Base-by-base conservation (phyloP, 2,113 vertebrate species). In the Camelus dromedarius region DNA sequence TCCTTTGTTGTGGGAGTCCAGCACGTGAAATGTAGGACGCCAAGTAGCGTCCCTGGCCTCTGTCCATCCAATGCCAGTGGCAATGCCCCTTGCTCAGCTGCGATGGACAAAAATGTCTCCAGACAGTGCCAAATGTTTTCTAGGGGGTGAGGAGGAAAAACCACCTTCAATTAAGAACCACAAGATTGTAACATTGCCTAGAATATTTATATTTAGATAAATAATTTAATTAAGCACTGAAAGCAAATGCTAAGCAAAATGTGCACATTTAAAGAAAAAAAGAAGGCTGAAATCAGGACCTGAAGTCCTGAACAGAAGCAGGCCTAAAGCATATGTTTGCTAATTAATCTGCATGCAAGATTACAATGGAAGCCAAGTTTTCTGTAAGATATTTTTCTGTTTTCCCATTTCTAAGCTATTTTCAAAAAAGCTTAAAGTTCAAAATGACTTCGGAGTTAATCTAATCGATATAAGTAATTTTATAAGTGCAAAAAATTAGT, bases 371-470 rank as follows among this genome's bases (percentile, higher is more conserved):
- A 90, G 35, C 28, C 42, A 89, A 30, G 22, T 8, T 93, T 18
- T 32, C 48, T 84, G 70, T 6, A 77, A 13, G 3, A 67, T 62
- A 54, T 9, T 46, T 5, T 56, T 93, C 38, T 82, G 13, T 76
- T 95, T 91, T 77, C 35, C 42, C 35, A 32, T 35, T 50, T 95
- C 13, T 54, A 62, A 89, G 7, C 11, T 83, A 81, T 81, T 96
- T 60, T 86, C 52, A 48, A 52, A 84, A 96, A 83, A 90, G 6
- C 24, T 50, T 91, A 20, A 89, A 89, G 22, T 91, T 95, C 28
- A 89, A 60, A 84, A 66, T 89, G 72, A 92, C 83, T 52, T 95
- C 26, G 52, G 6, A 88, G 8, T 80, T 94, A 88, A 58, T 81
- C 38, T 91, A 82, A 92, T 32, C n/a, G 8, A 92, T 54, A 94